These are phyloP conservation scores for Ephialtes manifestator DNA, from an alignment of 2,888 invertebrate genomes.

Conservation along the genomic window DNA sequence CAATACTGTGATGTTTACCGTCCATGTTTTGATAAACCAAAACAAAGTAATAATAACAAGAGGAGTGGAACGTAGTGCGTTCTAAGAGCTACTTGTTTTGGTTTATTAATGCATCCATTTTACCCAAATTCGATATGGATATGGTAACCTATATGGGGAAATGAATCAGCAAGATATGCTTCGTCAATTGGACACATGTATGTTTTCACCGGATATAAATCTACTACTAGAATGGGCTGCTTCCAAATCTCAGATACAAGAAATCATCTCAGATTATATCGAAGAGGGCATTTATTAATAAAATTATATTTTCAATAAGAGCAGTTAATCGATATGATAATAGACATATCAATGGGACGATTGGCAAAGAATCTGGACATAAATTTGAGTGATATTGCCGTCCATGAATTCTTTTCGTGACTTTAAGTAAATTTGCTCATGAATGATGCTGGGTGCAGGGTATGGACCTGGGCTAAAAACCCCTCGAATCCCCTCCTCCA, in stretches of 20 bases:
- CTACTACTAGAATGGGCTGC: not conserved
- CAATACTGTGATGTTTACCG: not conserved
- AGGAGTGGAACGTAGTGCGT: not conserved
- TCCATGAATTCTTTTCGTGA: too few relatives aligned
- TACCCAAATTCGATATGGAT: not conserved
- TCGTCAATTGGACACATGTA: not conserved
- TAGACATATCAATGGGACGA: too few relatives aligned
- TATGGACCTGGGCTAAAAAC: conserved; percentile 62
- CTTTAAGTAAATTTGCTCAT: too few relatives aligned
- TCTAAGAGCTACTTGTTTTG: not conserved
- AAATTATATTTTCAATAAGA: too few relatives aligned
- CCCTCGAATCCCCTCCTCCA: conserved; percentile 51
- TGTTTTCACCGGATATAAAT: not conserved
- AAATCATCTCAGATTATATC: too few relatives aligned
- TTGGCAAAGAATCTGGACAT: too few relatives aligned
- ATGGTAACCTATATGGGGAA: not conserved
- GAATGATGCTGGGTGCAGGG: too few relatives aligned
- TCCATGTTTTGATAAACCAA: not conserved
- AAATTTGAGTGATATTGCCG: too few relatives aligned
- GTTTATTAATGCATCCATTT: not conserved
- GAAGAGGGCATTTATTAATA: too few relatives aligned
- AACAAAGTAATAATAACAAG: not conserved
- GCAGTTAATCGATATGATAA: too few relatives aligned
- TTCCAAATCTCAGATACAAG: not conserved
- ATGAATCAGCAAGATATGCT: not conserved